Base-by-base conservation (phyloP, 1,140 invertebrate genomes). In the Aphis gossypii region DNA sequence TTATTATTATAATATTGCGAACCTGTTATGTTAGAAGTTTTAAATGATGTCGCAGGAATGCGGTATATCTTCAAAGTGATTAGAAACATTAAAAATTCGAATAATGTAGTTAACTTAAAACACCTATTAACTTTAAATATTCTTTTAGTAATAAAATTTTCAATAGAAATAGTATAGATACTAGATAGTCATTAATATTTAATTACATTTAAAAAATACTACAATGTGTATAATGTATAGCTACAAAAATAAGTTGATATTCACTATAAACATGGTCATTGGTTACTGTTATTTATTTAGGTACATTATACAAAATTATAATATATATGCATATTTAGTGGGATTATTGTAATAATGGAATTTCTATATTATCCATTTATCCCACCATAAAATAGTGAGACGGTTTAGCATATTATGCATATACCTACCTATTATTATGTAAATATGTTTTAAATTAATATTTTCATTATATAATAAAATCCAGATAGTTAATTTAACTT, bases 21-120 rank as follows among this genome's bases (percentile, higher is more conserved):
- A 87, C 86, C 86, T 87, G 86, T 87, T 87, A 87, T 87, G n/a
- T 76, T 84, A 82, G 46, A 48, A 6, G 25, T 87, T n/a, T 48
- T 87, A 51, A 87, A 87, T n/a, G 30, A 48, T 48, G 44, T 30
- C 44, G 14, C 25, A 87, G 46, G 46, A 87, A 87, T 87, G 86
- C 14, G 14, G 30, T n/a, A 87, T 30, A 46, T 87, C 30, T n/a
- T 87, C 6, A 87, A 48, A 48, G 20, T 51, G 46, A 87, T 87
- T 87, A 87, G 23, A 87, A 46, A 87, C 84, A 30, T 86, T 14
- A 86, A 41, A 86, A 86, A 86, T 44, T 86, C 38, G 2, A 30
- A 44, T 23, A 44, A 46, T 18, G 6, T 87, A 87, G 30, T 2
- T 38, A 87, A 46, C 48, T 87, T 44, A n/a, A n/a, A n/a, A n/a